Conservation (phyloP, 2,888 invertebrate genomes). For the Nemapogon koenigi region DNA sequence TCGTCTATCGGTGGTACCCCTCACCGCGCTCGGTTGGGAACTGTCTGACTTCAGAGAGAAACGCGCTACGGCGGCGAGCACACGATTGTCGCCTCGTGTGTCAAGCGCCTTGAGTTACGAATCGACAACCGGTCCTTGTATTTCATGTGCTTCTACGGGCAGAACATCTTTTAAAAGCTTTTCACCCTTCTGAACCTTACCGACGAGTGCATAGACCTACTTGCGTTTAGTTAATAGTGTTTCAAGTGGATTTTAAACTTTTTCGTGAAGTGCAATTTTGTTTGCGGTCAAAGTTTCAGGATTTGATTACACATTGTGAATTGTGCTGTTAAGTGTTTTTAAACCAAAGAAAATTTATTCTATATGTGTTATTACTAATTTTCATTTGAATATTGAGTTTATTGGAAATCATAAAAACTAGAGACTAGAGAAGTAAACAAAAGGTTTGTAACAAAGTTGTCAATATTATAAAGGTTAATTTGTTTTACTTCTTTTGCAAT, state of each 20-base stretch:
- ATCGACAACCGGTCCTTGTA: conserved; percentile 31
- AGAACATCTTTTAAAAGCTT: conserved; percentile 24
- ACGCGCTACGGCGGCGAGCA: conserved; percentile 38
- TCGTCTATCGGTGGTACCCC: conserved; percentile 55
- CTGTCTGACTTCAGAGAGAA: conserved; percentile 34
- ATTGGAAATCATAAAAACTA: too few relatives aligned
- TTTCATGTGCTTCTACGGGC: conserved; percentile 31
- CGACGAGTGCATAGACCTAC: neutral
- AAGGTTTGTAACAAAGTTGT: too few relatives aligned
- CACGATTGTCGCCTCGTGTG: conserved; percentile 26
- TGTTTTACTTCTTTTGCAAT: too few relatives aligned
- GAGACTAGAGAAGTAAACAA: too few relatives aligned
- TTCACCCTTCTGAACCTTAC: conserved; percentile 22
- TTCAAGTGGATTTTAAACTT: conserved; percentile 1
- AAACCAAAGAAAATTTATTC: too few relatives aligned
- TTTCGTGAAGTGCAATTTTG: neutral
- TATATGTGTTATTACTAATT: too few relatives aligned
- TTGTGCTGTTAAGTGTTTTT: conserved; percentile 8
- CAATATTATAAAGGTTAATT: too few relatives aligned
- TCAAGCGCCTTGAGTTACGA: neutral
- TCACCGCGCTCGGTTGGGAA: conserved; percentile 43
- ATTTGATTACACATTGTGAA: conserved; percentile 2
- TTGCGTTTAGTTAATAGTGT: conserved; percentile 1
- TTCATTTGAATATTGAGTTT: too few relatives aligned
- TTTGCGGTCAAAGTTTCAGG: too few relatives aligned